Evolutionary conservation across 2,888 invertebrate species (phyloP).

Genomic region (Timema cristinae): DNA sequence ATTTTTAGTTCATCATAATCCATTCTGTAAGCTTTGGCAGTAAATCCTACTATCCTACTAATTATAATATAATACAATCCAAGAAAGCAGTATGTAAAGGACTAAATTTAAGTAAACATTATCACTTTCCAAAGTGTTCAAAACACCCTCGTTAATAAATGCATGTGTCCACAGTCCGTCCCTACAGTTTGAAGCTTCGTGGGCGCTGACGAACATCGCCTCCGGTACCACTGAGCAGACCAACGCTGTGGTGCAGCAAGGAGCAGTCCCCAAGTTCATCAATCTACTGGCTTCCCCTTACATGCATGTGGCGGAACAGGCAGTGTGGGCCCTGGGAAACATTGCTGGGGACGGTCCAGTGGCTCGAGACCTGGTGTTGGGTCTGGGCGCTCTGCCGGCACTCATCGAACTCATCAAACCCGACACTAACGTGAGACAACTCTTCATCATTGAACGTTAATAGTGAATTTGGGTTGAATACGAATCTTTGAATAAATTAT

Average conservation of each 20-base stretch:
- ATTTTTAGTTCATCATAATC: no score
- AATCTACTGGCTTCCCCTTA: conserved; percentile 63
- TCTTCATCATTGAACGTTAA: no score
- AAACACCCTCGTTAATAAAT: conserved; percentile 9
- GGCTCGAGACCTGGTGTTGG: conserved; percentile 77
- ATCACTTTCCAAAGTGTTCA: no score
- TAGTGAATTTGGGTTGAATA: no score
- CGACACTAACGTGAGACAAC: conserved; percentile 49
- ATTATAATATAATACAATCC: no score
- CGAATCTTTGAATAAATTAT: no score
- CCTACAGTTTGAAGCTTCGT: conserved; percentile 92
- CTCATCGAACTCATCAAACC: conserved; percentile 64
- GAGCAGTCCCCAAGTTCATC: conserved; percentile 82
- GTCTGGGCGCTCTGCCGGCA: conserved; percentile 64
- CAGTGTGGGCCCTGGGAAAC: conserved; percentile 98
- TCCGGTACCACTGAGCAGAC: conserved; percentile 93
- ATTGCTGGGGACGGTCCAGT: conserved; percentile 86
- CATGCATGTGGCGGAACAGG: conserved; percentile 77
- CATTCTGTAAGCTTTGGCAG: no score
- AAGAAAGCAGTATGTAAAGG: no score
- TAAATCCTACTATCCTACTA: no score
- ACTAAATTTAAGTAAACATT: no score
- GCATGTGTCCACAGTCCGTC: conserved; percentile 54
- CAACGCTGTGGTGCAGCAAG: conserved; percentile 74
- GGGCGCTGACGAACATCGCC: conserved; percentile 97